Evolutionary conservation across 2,797 vertebrate species (phyloP), one percentile per base, ranked within the genome.

Genomic region (Rhabdophis nuchalis): DNA sequence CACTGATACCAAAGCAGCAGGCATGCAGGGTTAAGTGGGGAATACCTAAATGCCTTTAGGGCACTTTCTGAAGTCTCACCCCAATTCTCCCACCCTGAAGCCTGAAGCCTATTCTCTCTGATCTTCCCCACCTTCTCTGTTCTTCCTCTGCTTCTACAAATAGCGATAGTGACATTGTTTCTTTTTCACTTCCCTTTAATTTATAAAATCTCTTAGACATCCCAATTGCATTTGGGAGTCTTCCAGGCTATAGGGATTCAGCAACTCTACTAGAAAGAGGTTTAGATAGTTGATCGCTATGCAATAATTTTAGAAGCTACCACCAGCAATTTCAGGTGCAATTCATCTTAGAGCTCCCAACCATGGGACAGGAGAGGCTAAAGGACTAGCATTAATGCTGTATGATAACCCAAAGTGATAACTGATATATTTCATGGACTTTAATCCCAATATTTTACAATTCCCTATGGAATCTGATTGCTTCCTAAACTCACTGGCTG

Each of bases 391-490:
- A 1, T 82, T 46, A 46, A 82, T 46, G 64, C 91, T 93, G 27
- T 56, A 86, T 88, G 90, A 90, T 94, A 95, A 87, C 23, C 29
- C 96, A 64, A 92, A 90, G 86, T 91, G 85, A 90, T 88, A 86
- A 6, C 52, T 36, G 87, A 36, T 91, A 92, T 94, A 88, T 94
- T 92, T 94, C 12, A 64, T 16, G 58, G 50, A 90, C 85, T 61
- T 91, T 93, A 95, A 95, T 95, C 89, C 93, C 93, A 91, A 88
- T 94, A 41, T 88, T 97, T 95, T 95, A 95, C 85, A 94, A 94
- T 27, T 64, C 93, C 86, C 0, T 0, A 91, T 91, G 58, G 86
- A 94, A 85, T 52, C 46, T 25, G 87, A 94, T 94, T 90, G 86
- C 90, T 96, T 96, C 91, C 94, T 95, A 92, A 93, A 95, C 56